These are phyloP conservation scores for Mesoclemmys tuberculata DNA, from an alignment of 2,113 vertebrate genomes.

Conservation along the genomic window DNA sequence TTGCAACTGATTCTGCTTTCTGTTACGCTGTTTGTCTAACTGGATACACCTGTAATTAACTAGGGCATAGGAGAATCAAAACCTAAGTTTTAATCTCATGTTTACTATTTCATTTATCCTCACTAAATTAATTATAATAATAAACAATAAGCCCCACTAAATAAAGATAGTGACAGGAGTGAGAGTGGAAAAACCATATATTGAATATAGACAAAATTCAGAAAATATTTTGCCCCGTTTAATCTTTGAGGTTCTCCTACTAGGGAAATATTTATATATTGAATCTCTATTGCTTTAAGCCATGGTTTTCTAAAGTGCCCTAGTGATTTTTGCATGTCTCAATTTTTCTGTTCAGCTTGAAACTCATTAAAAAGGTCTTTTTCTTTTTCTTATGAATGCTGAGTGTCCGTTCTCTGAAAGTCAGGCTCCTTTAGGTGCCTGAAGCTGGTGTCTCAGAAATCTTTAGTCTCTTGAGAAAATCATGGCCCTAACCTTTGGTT, in stretches of 20 bases:
- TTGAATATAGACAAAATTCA: background rate
- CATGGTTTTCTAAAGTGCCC: background rate
- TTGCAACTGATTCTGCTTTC: too few species aligned
- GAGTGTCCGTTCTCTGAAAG: background rate
- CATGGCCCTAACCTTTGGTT: background rate
- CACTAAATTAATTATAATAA: background rate
- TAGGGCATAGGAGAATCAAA: background rate
- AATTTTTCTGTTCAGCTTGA: background rate
- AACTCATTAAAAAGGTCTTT: background rate
- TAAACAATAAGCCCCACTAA: background rate
- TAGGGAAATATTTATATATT: background rate
- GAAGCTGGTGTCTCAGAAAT: background rate
- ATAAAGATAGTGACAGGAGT: background rate
- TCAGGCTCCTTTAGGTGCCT: background rate
- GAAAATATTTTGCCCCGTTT: background rate
- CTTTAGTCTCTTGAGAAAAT: background rate
- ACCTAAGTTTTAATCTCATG: background rate
- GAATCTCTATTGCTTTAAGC: background rate
- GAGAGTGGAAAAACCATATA: background rate
- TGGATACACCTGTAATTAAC: too few species aligned
- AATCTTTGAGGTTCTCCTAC: background rate
- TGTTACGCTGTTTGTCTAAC: too few species aligned
- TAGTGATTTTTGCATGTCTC: background rate
- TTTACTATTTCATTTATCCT: background rate
- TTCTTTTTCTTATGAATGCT: background rate